phyloP scores from a whole-genome alignment of 2,797 vertebrate genomes.

The Champsocephalus esox region DNA sequence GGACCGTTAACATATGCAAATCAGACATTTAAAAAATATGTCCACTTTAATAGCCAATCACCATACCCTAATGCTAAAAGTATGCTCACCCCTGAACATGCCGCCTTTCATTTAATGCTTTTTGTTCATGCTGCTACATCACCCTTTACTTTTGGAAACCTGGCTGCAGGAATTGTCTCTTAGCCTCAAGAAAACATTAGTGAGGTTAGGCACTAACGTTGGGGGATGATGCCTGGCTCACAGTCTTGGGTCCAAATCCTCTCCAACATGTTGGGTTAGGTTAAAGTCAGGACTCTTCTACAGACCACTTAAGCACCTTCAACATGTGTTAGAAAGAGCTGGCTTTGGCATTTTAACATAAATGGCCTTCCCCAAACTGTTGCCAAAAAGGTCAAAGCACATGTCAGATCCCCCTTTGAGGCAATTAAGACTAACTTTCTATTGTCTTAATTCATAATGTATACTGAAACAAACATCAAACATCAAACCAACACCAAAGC shows the following conservation, averaged over 20 bases:
- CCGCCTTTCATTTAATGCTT: background rate
- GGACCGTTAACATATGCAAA: background rate
- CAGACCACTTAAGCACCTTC: background rate
- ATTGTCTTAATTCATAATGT: background rate
- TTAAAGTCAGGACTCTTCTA: background rate
- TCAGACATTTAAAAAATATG: background rate
- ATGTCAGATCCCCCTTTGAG: background rate
- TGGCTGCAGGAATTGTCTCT: background rate
- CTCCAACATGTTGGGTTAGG: background rate
- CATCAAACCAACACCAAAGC: background rate
- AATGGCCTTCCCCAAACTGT: background rate
- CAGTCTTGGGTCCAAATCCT: background rate
- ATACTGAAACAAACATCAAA: background rate
- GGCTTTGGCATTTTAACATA: background rate
- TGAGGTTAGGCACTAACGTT: background rate
- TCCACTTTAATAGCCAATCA: background rate
- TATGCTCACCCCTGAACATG: background rate
- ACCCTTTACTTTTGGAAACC: background rate
- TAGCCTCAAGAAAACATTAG: background rate
- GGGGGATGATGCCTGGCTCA: background rate
- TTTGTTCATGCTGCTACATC: background rate
- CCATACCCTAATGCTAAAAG: too few relatives aligned
- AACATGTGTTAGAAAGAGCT: background rate
- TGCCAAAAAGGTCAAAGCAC: background rate
- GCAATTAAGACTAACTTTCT: background rate